These are phyloP conservation scores for Pampus argenteus DNA, from an alignment of 2,797 vertebrate genomes.

Conservation along the genomic window DNA sequence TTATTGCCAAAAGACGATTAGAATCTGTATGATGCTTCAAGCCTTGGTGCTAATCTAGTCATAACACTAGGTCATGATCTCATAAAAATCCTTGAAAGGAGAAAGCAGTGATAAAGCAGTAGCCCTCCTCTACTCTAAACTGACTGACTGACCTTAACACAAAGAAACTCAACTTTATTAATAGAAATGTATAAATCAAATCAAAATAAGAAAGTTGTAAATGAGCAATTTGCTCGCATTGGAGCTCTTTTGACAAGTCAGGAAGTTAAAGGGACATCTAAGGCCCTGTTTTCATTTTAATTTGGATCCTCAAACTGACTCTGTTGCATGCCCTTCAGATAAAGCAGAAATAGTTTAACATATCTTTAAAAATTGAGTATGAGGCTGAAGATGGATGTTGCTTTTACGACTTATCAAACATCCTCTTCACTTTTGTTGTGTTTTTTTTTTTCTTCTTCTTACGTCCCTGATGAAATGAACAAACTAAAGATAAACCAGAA, in stretches of 20 bases:
- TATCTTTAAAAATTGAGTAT: slow-evolving; percentile 17
- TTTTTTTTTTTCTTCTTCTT: slow-evolving; percentile 21
- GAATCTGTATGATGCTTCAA: slow-evolving; percentile 32
- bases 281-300: slow-evolving; percentile 31
- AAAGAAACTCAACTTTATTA: slow-evolving; percentile 33
- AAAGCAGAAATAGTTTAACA: slow-evolving; percentile 28
- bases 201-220: slow-evolving; percentile 29
- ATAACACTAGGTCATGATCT: slow-evolving; percentile 30
- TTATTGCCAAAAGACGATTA: slow-evolving; percentile 44
- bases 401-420: slow-evolving; percentile 71
- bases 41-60: slow-evolving; percentile 36
- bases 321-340: slow-evolving; percentile 43
- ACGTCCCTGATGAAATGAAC: slow-evolving; percentile 56
- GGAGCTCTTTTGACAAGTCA: slow-evolving; percentile 10
- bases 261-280: slow-evolving; percentile 39
- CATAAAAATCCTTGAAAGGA: slow-evolving; percentile 35
- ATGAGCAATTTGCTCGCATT: slow-evolving; percentile 17
- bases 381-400: slow-evolving; percentile 73
- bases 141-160: slow-evolving; percentile 27
- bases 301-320: slow-evolving; percentile 10
- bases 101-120: slow-evolving; percentile 9
- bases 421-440: slow-evolving; percentile 41
- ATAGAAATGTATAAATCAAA: slow-evolving; percentile 19
- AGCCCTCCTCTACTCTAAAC: slow-evolving; percentile 11
- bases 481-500: slow-evolving; percentile 65